phyloP scores from a whole-genome alignment of 1,140 invertebrate species.

The Diabrotica undecimpunctata region DNA sequence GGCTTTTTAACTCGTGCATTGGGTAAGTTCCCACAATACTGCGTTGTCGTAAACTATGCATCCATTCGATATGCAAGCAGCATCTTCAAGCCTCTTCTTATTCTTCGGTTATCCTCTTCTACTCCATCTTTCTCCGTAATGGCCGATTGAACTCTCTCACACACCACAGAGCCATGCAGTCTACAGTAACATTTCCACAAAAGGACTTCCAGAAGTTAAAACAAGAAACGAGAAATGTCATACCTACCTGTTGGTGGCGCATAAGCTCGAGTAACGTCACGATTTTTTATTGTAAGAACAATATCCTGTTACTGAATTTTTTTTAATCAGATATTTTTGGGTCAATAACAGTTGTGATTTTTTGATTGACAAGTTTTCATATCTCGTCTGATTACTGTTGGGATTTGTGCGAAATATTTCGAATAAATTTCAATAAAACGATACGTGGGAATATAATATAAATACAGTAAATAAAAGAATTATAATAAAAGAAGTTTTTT shows the following conservation, averaged over 20 bases:
- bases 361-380: too few relatives aligned
- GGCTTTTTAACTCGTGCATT: slow-evolving; percentile 15
- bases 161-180: slow-evolving; percentile 19
- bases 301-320: not conserved
- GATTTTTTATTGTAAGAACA: not conserved
- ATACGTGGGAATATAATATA: too few relatives aligned
- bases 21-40: slow-evolving; percentile 17
- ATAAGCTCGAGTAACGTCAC: not conserved
- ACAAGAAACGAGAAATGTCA: slow-evolving; percentile 17
- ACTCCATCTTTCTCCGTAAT: slow-evolving; percentile 13
- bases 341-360: not conserved
- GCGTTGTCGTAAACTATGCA: slow-evolving; percentile 15
- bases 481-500: too few relatives aligned
- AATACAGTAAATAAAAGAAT: too few relatives aligned
- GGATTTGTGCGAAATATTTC: too few relatives aligned
- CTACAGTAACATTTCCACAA: slow-evolving; percentile 13
- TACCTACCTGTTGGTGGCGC: slow-evolving; percentile 16
- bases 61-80: slow-evolving; percentile 14
- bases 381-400: too few relatives aligned
- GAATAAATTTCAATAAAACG: too few relatives aligned
- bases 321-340: not conserved
- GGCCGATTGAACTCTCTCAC: slow-evolving; percentile 20
- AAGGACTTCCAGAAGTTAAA: slow-evolving; percentile 17
- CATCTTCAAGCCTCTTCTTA: slow-evolving; percentile 10
- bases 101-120: slow-evolving; percentile 7